A percentile compares a stretch with the other conserved stretches of the same genome.
phyloP scores from a whole-genome alignment of 2,797 vertebrate genomes.

The Coluber constrictor region DNA sequence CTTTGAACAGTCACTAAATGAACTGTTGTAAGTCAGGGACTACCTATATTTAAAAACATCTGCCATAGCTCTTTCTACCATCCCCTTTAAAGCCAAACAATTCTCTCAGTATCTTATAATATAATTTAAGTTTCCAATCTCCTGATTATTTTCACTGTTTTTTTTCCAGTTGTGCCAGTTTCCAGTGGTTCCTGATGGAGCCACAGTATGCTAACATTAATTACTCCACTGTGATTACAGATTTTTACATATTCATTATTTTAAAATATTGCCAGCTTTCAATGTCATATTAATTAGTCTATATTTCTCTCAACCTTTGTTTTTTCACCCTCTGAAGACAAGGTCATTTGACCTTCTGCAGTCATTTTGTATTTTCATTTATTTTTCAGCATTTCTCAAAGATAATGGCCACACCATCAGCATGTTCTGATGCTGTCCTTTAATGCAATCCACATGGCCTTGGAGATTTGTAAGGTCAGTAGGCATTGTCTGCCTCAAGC shows the following conservation, averaged over 20 bases:
- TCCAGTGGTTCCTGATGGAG: not conserved
- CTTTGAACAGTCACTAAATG: not conserved
- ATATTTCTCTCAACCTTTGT: not conserved
- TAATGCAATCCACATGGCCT: not conserved
- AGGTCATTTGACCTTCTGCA: not conserved
- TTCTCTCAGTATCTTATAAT: not conserved
- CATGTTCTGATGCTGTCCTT: not conserved
- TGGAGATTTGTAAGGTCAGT: not conserved
- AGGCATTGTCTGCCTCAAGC: not conserved
- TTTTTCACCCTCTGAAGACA: not conserved
- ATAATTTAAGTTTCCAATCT: not conserved
- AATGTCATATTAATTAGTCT: not conserved
- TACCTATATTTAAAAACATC: not conserved
- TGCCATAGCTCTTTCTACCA: not conserved
- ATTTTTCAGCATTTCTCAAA: not conserved
- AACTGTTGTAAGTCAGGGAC: not conserved
- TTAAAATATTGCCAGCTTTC: not conserved
- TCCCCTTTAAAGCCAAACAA: not conserved
- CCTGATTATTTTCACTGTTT: not conserved
- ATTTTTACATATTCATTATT: not conserved
- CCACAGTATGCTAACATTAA: not conserved
- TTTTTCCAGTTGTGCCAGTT: not conserved
- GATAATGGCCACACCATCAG: not conserved
- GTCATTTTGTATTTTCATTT: not conserved
- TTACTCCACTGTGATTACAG: not conserved